Base-by-base conservation (phyloP, 2,113 vertebrate species). In the Trematocara macrostoma region DNA sequence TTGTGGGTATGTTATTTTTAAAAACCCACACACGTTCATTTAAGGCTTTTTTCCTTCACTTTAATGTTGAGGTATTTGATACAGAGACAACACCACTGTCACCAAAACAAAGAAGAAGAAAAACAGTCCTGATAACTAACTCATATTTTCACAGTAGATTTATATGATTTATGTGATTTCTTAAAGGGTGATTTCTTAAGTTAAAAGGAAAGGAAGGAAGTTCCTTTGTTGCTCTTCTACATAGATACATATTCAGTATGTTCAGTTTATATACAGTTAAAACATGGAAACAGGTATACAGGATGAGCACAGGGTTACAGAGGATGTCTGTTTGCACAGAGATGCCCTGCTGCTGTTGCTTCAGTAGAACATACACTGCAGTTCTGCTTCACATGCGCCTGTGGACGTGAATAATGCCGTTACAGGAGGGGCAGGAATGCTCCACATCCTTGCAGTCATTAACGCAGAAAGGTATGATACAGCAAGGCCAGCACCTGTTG, bases 21-120 rank as follows among this genome's bases (percentile, higher is more conserved):
- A 69, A 69, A 69, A 23, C 3, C 35, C 16, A 69, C 11, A 26
- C 0, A 0, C 2, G 0, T 47, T 47, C 20, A 47, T 71, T 0
- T 71, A 47, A 45, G 40, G 67, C 23, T 26, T 29, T 71, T 74
- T 29, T 29, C 67, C 67, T 47, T 16, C 67, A 74, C 40, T 29
- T 74, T 55, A 0, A 55, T 3, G 10, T 31, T 42, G 20, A 51
- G 5, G 38, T 83, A 49, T 83, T 10, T 23, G 34, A 55, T 29
- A 55, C 4, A 6, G 6, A 71, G 16, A 83, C 11, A 40, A 26
- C 40, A 71, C 20, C 38, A 26, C 20, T 47, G n/a, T 47, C 20
- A 45, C 12, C 61, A 83, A 4, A 69, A 69, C 11, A 69, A 69
- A 69, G 11, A 40, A 53, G 29, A 38, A 49, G 1, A 20, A 16